These are phyloP conservation scores for Passerina amoena DNA, from an alignment of 2,113 vertebrate species.

Conservation along the genomic window DNA sequence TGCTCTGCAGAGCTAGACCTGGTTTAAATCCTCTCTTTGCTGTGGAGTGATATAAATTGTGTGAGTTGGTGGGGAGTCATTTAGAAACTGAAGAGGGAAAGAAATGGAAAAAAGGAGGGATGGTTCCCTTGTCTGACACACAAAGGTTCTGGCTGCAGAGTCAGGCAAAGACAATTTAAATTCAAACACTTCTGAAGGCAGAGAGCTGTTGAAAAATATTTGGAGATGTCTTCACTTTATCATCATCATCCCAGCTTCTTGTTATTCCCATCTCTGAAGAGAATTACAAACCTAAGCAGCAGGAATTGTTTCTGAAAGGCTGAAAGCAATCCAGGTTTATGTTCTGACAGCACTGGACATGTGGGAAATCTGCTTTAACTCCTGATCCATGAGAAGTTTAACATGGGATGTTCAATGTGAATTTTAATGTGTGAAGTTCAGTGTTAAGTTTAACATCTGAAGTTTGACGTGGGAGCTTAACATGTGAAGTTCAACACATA, in stretches of 20 bases:
- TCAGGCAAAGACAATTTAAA: background rate
- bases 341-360: background rate
- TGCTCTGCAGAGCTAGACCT: background rate
- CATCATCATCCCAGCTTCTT: background rate
- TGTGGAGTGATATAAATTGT: background rate
- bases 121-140: background rate
- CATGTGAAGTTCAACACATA: background rate
- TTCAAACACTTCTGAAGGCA: background rate
- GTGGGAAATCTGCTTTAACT: background rate
- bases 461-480: background rate
- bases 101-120: background rate
- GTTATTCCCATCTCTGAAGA: background rate
- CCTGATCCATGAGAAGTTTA: background rate
- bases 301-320: background rate
- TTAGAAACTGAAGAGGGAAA: background rate
- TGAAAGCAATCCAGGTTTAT: background rate
- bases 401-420: background rate
- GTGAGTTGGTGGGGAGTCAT: background rate
- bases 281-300: background rate
- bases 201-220: background rate
- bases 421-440: background rate
- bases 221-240: background rate
- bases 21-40: background rate
- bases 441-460: rapidly evolving
- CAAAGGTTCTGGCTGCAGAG: background rate